A percentile compares a stretch with the other conserved stretches of the same genome.
These are phyloP conservation scores for Amblyopsis hoosieri DNA, from an alignment of 2,797 vertebrate genomes.

Conservation along the genomic window DNA sequence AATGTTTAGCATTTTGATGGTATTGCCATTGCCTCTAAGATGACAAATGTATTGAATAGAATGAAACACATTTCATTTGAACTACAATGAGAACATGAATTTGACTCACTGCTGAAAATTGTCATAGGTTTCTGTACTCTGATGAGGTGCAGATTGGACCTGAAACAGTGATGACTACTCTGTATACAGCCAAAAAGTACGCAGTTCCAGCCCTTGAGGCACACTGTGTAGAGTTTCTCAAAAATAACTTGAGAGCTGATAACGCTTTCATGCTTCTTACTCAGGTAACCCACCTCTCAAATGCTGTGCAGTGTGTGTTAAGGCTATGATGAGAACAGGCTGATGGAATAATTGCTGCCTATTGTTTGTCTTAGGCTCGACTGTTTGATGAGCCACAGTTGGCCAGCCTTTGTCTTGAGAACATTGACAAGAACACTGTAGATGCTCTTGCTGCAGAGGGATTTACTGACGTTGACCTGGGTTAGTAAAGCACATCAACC, in stretches of 20 bases:
- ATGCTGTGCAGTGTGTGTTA: too few relatives aligned
- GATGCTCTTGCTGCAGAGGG: constrained; percentile 95
- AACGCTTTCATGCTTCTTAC: constrained; percentile 98
- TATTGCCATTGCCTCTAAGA: too few relatives aligned
- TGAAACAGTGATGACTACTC: constrained; percentile 97
- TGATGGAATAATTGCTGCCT: too few relatives aligned
- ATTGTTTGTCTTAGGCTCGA: constrained; percentile 79
- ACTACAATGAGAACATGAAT: too few relatives aligned
- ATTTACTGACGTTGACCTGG: constrained; percentile 96
- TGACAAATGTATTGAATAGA: too few relatives aligned
- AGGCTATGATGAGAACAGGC: too few relatives aligned
- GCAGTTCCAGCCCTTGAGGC: constrained; percentile 95
- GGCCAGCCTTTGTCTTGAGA: constrained; percentile 95
- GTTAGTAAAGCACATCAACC: constrained; percentile 61
- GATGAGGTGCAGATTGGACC: constrained; percentile 98
- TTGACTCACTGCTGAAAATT: background rate
- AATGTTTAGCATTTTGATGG: too few relatives aligned
- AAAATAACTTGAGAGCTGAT: constrained; percentile 96
- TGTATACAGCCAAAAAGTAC: constrained; percentile 98
- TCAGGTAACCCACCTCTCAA: constrained; percentile 71
- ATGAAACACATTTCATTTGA: too few relatives aligned
- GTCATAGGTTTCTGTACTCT: constrained; percentile 90
- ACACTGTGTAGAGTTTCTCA: constrained; percentile 97
- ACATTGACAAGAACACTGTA: constrained; percentile 96
- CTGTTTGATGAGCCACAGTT: constrained; percentile 97